Base-by-base conservation (phyloP, 2,797 vertebrate species). In the Steatocranus sp. region DNA sequence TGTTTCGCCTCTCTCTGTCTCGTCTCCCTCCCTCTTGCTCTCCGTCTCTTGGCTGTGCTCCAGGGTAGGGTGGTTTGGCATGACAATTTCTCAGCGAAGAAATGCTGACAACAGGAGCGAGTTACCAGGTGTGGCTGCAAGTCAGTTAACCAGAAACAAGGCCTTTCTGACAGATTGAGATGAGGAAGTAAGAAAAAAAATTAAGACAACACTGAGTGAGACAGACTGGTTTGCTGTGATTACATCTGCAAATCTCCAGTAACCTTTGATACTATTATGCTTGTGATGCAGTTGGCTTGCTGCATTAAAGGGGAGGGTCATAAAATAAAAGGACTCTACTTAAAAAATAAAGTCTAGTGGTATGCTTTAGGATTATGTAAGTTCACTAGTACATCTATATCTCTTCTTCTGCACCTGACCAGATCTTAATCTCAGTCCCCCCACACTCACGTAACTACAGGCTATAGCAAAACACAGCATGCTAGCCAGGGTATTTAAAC, bases 121-220 rank as follows among this genome's bases (percentile, higher is more conserved):
- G 96, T 97, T 97, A 95, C 96, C 96, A 97, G 97, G 97, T 98
- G 97, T 94, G 94, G 96, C 96, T 91, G 91, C 85, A 86, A 96
- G 95, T 96, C 95, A 94, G 93, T 95, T 95, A 94, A 95, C 93
- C 94, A 95, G 96, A 96, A 97, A 96, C 95, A 93, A 96, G 94
- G 86, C 68, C 85, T 95, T 80, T 92, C 83, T 93, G 94, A 93
- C 91, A 91, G 89, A 91, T 70, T 79, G 79, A 85, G 88, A 93
- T 85, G 86, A 90, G 86, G 89, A 89, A 90, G 77, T 88, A 30
- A 76, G 80, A 61, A 70, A 68, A 53, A 79, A 30, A 70, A 36
- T 15, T 78, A 70, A 86, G 46, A 56, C 34, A 53, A 76, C 75
- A 25, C 78, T 46, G 54, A 89, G 68, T 85, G 78, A 83, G 86